These are phyloP conservation scores for Hephaestus fuliginosus DNA, from an alignment of 2,797 vertebrate genomes.

Conservation along the genomic window DNA sequence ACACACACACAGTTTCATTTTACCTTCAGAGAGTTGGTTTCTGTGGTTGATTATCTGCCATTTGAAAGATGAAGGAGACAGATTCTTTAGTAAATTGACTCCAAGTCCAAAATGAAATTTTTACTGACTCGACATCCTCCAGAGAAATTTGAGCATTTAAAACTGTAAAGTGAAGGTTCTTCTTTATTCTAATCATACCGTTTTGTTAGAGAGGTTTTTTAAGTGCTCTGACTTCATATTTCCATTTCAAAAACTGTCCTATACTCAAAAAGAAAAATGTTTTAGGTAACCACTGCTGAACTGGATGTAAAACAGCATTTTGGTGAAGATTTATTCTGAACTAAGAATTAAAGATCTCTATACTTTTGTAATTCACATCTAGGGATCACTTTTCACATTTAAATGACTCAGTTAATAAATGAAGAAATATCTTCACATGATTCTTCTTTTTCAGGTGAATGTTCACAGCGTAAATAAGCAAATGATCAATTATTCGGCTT, in stretches of 20 bases:
- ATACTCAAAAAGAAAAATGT: too few species aligned
- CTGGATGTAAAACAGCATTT: not conserved
- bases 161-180: not conserved
- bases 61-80: not conserved
- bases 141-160: not conserved
- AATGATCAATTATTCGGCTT: not conserved
- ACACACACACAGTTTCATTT: constrained; percentile 40
- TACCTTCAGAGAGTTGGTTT: constrained; percentile 11
- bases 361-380: not conserved
- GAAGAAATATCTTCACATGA: not conserved
- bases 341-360: not conserved
- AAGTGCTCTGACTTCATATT: constrained; percentile 12
- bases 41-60: not conserved
- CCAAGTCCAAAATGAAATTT: not conserved
- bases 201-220: not conserved
- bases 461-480: not conserved
- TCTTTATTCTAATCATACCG: not conserved
- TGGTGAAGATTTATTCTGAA: not conserved
- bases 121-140: too few species aligned
- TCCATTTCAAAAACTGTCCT: not conserved
- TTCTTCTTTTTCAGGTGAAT: not conserved
- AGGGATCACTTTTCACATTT: not conserved
- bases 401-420: not conserved
- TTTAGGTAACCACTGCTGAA: not conserved
- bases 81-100: not conserved